Conservation (phyloP, 53 echinoderm and acorn worm species). For the Paelopatides confundens region DNA sequence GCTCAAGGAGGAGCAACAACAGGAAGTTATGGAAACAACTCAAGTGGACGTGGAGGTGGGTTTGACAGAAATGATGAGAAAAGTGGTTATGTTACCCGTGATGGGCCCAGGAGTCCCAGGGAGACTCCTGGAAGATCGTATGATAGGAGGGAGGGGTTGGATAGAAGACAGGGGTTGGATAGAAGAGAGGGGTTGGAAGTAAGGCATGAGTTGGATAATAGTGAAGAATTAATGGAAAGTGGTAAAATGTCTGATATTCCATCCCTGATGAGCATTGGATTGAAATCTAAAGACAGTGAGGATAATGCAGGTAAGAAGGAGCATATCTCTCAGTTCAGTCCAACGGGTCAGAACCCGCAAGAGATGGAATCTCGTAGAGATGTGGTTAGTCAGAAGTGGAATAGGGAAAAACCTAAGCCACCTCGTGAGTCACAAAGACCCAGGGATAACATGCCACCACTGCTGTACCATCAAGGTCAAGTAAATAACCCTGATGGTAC, state of each 20-base stretch:
- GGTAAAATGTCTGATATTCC: not conserved
- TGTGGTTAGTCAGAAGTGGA: too few relatives aligned
- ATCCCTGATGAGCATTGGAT: slow-evolving; percentile 6
- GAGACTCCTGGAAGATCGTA: not conserved
- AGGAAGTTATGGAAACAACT: slow-evolving; percentile 7
- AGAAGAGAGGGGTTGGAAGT: not conserved
- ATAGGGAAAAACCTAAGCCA: too few relatives aligned
- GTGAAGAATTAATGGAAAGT: not conserved
- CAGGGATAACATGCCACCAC: too few relatives aligned
- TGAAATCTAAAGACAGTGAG: not conserved
- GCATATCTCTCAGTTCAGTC: not conserved
- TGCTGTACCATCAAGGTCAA: too few relatives aligned
- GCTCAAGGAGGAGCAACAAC: not conserved
- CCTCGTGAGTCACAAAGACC: too few relatives aligned
- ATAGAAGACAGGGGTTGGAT: not conserved
- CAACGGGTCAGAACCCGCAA: not conserved
- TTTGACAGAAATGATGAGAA: slow-evolving; percentile 40
- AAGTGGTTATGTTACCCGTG: slow-evolving; percentile 14
- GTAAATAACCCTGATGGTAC: too few relatives aligned
- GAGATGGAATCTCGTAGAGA: too few relatives aligned
- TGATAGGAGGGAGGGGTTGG: not conserved
- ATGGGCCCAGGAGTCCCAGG: not conserved
- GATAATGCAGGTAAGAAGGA: not conserved
- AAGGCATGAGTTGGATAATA: too few relatives aligned
- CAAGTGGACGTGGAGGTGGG: slow-evolving; percentile 59